Evolutionary conservation across 23 tunicate species (phyloP), one percentile per base, ranked within the genome.

Genomic region (Ciona savignyi): DNA sequence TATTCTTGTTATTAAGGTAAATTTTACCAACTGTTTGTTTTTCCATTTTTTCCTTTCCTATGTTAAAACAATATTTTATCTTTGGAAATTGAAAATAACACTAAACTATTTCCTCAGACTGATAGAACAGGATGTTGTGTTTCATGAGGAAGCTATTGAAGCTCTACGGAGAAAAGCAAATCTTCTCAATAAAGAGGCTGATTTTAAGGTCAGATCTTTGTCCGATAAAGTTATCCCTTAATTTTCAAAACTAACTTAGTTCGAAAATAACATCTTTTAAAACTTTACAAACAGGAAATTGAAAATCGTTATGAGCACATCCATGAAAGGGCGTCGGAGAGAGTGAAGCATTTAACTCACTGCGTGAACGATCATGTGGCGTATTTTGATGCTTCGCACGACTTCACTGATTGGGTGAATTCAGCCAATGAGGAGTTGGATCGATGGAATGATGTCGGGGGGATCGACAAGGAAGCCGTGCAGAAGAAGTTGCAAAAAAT

Each of bases 401-500:
- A 81, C 30, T 81, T 93, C 74, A 25, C 56, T 21, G 85, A 84
- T 35, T 93, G 98, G 98, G 34, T 83, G 1, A 72, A 74, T 34
- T 82, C 95, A 0, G 99, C 93, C 42, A 83, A 81, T 42, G 99
- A 94, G 65, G 99, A 87, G 25, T 72, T 94, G 27, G 95, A 83
- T 65, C 51, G 95, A 4, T 94, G 99, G 95, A 62, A 85, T 27
- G 99, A 94, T 65, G 60, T 70, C 32, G 83, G 82, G 2, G 68
- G 34, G 1, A 70, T 60, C 3, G 95, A 94, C 34, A 85, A 85
- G 56, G 88, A 81, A 23, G 66, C 79, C 9, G 62, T 85, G 27
- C 88, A 86, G 73, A 93, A 93, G 74, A 93, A 93, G 72, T 60
- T 93, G 60, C 72, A 60, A 23, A 93, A 93, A 81, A 65, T 93